Evolutionary conservation across 2,797 vertebrate species (phyloP), one percentile per base, ranked within the genome.

Genomic region (Hippocampus kuda): DNA sequence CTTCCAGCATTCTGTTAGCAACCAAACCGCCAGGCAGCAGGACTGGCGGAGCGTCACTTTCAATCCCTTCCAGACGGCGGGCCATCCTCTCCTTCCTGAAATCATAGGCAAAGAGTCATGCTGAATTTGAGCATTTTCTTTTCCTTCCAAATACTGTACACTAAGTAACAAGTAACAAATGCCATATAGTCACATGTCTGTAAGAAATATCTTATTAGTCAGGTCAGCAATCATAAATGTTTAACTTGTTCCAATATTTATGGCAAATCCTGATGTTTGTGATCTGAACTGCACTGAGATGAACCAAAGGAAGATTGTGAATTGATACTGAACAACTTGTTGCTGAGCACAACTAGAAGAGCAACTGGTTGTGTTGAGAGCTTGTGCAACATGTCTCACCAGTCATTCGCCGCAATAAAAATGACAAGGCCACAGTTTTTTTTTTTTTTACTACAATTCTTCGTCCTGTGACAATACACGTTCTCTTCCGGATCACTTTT

Each of bases 11-110:
- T 3, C 94, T 91, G 76, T 98, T 94, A 20, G 95, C 91, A 24
- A 98, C 95, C 69, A 94, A 84, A 22, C 95, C 95, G 0, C 90
- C 94, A 44, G 94, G 91, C 26, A 94, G 81, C 77, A 96, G 90
- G 65, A 93, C 88, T 22, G 94, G 93, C 16, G 94, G 92, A 0
- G 89, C 71, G 24, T 98, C 96, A 38, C 91, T 91, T 78, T 98
- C 95, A 26, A 97, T 96, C 12, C 94, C 96, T 85, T 99, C 96
- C 79, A 98, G 88, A 49, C 95, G 94, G 57, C 97, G 90, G 48
- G 96, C 95, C 80, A 98, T 94, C 78, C 96, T 93, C 79, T 98
- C 96, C 86, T 99, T 98, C 85, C 97, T 99, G 16, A 65, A 27
- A 69, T 7, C 72, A 56, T 42, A 60, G 27, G 26, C 16, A 70